Base-by-base conservation (phyloP, 1,140 invertebrate genomes). In the Carcinoscorpius rotundicauda region DNA sequence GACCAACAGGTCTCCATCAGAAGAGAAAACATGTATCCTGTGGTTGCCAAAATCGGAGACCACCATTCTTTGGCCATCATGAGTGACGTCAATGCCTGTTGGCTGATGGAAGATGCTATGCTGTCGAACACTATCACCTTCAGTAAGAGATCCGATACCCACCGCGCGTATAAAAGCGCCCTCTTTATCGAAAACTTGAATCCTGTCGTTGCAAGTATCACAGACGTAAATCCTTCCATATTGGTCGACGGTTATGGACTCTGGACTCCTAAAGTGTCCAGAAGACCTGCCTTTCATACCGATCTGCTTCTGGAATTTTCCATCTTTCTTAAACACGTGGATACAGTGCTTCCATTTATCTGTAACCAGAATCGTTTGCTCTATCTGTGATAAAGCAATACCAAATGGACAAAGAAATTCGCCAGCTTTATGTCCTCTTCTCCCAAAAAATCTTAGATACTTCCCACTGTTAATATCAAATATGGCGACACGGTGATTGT, bases 271-370 rank as follows among this genome's bases (percentile, higher is more conserved):
- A 66, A 90, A 81, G 72, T 83, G 80, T 3, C 84, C 82, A 1
- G 78, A 74, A 4, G 78, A 75, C 51, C 78, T 78, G 48, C 85
- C 86, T 72, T 86, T 86, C 53, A 77, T 79, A 5, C 86, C 85
- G 64, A 89, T 80, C 4, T 78, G 77, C 50, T 81, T 75, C 50
- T 85, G 70, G 70, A 85, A 84, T 59, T 78, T 74, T 51, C 85
- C 82, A 9, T 82, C 78, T 69, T 79, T 81, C 66, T 84, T 82
- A 70, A 87, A 87, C 0, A 89, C 83, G 72, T 87, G 85, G n/a
- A 89, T 78, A 69, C 86, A 83, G 72, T 89, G 85, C 69, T 85
- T 86, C 81, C 85, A 87, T 74, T 86, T 85, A 72, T 86, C 85
- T 72, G 84, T 82, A 11, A 87, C 79, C 69, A 83, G 84, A 58